Conservation (phyloP, 2,888 invertebrate genomes). For the Neuroscelio doddi region DNA sequence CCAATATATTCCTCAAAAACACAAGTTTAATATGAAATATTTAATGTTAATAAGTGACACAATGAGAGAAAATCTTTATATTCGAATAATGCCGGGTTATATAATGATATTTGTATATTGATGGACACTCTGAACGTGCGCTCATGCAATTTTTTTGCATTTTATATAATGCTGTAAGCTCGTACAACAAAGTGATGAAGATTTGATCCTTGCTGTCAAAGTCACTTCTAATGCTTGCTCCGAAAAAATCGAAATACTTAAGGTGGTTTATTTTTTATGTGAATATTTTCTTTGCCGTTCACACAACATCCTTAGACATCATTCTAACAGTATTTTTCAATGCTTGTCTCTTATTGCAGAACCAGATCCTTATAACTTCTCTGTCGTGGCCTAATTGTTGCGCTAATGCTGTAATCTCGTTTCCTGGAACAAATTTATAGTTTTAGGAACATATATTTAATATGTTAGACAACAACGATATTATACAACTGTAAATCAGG, state of each 20-base stretch:
- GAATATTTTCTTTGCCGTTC: constrained; percentile 8
- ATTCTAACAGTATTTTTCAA: constrained; percentile 97
- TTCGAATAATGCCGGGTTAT: no score
- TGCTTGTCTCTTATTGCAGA: constrained; percentile 98
- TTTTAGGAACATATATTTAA: no score
- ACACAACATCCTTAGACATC: constrained; percentile 76
- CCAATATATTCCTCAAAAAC: no score
- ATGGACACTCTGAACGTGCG: constrained; percentile 37
- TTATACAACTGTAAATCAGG: no score
- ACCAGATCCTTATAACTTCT: constrained; percentile 99
- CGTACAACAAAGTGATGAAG: constrained; percentile 33
- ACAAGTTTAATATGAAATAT: no score
- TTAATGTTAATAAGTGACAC: no score
- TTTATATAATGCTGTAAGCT: constrained; percentile 39
- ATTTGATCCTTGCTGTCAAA: constrained; percentile 16
- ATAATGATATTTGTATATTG: constrained; percentile 5
- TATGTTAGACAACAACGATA: constrained; percentile 16
- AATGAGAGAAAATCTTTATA: no score
- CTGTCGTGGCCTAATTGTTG: constrained; percentile 97
- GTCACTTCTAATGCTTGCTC: constrained; percentile 28
- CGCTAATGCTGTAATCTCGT: constrained; percentile 96
- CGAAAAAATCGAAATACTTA: constrained; percentile 20
- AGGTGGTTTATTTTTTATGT: constrained; percentile 6
- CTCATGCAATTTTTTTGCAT: constrained; percentile 35
- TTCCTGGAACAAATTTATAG: constrained; percentile 81